Conservation (phyloP, 1,140 invertebrate species). For the Aphelenchoides besseyi region DNA sequence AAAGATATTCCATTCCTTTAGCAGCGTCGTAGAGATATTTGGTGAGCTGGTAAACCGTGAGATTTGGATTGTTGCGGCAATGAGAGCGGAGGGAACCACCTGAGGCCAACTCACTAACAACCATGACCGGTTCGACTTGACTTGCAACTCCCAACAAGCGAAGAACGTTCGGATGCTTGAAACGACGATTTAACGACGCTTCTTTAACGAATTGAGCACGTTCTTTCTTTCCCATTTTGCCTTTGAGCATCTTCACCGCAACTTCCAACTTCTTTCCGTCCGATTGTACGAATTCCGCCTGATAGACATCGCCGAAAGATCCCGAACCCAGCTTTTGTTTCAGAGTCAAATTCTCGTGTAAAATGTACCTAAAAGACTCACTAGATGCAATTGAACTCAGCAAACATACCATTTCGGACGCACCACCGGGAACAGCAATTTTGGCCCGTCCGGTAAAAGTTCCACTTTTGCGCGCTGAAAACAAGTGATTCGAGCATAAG, state of each 20-base stretch:
- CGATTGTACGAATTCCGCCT: constrained; percentile 17
- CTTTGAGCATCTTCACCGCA: constrained; percentile 32
- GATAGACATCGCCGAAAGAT: constrained; percentile 27
- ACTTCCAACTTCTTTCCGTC: constrained; percentile 22
- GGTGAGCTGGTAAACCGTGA: background rate
- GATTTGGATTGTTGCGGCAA: background rate
- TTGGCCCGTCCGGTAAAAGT: constrained; percentile 21
- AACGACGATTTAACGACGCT: background rate
- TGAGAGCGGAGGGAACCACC: constrained; percentile 14
- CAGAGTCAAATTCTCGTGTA: constrained; percentile 27
- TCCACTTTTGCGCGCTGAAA: constrained; percentile 23
- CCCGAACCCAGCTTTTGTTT: constrained; percentile 33
- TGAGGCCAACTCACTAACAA: constrained; percentile 10
- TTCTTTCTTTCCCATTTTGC: constrained; percentile 32
- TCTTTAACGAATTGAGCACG: constrained; percentile 26
- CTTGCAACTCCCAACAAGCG: constrained; percentile 8
- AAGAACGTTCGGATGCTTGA: constrained; percentile 23
- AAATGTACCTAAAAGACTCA: background rate
- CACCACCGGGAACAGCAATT: constrained; percentile 18
- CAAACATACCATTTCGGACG: constrained; percentile 26
- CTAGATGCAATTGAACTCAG: no score
- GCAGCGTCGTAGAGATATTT: constrained; percentile 75
- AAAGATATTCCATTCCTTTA: background rate
- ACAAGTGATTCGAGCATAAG: background rate
- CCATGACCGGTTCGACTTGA: constrained; percentile 18